Evolutionary conservation across 2,888 invertebrate genomes (phyloP), one percentile per base, ranked within the genome.

Genomic region (Cremastobaeus sp.): DNA sequence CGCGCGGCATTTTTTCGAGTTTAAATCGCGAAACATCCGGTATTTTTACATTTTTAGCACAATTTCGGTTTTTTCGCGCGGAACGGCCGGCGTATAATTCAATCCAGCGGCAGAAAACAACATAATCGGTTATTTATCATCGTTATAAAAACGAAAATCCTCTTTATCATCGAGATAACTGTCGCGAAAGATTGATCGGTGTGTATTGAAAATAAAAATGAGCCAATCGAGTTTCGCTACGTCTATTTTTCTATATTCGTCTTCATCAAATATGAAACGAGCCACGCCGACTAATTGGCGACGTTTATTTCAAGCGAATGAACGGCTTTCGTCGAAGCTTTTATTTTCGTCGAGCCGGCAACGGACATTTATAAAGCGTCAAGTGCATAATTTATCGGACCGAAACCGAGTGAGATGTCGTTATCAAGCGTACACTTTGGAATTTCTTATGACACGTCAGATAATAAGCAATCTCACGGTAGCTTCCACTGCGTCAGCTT

Each of bases 341-440:
- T 54, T 54, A 54, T 69, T 60, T 69, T 60, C 34, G 55, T 64
- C 35, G 45, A 50, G 15, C 3, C 43, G 6, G 21, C n/a, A 47
- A 30, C 48, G n/a, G 43, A 18, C 48, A 37, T 64, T 57, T 64
- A 50, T 47, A 52, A 62, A 35, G 15, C 48, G 28, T 35, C 47
- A 17, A 55, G 41, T 54, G 17, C 48, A 62, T 47, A 12, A 39
- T 62, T 70, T 70, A 70, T 70, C 60, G 17, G 9, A 5, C 21
- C 52, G 45, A 68, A 57, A 41, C 30, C 43, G 32, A 41, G 34
- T 17, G 43, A 64, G 52, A 52, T 52, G 43, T 45, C 39, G 57
- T 66, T 68, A 68, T 68, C 66, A 28, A 15, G 17, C 28, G 9
- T 41, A 41, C 54, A 66, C 66, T 66, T 55, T 55, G 55, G 59